Conservation (phyloP, 2,888 invertebrate genomes). For the Dilophus febrilis region DNA sequence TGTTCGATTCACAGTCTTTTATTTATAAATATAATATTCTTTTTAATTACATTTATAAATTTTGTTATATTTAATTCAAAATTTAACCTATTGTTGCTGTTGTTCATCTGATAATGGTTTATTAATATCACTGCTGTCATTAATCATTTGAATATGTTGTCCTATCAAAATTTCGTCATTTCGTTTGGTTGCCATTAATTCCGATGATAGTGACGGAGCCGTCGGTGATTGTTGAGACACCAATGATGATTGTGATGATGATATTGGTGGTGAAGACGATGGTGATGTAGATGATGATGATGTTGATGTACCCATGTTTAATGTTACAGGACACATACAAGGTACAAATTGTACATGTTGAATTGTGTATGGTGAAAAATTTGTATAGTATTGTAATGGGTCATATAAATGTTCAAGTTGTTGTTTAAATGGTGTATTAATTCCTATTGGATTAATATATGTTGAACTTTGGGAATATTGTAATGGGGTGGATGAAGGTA, state of each 20-base stretch:
- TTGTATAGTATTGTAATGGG: slow-evolving; percentile 4
- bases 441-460: not conserved
- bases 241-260: slow-evolving; percentile 1
- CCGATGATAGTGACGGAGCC: not conserved
- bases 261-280: not conserved
- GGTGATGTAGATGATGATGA: slow-evolving; percentile 5
- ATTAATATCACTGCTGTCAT: too few relatives aligned
- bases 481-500: not conserved
- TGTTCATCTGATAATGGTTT: too few relatives aligned
- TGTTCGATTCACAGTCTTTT: too few relatives aligned
- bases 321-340: slow-evolving; percentile 13
- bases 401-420: slow-evolving; percentile 1
- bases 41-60: too few relatives aligned
- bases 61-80: too few relatives aligned
- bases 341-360: slow-evolving; percentile 12
- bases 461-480: slow-evolving; percentile 1
- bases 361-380: slow-evolving; percentile 1
- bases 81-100: too few relatives aligned
- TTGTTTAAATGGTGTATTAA: slow-evolving; percentile 1
- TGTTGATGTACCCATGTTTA: slow-evolving; percentile 3
- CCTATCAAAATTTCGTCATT: not conserved
- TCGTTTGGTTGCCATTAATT: not conserved
- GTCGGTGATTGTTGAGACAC: not conserved
- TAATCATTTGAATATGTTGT: too few relatives aligned
- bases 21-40: too few relatives aligned